Percentiles rank a stretch among this genome's conserved stretches.
Evolutionary conservation across 2,888 invertebrate genomes (phyloP).

Genomic region (Pheosia tremula): DNA sequence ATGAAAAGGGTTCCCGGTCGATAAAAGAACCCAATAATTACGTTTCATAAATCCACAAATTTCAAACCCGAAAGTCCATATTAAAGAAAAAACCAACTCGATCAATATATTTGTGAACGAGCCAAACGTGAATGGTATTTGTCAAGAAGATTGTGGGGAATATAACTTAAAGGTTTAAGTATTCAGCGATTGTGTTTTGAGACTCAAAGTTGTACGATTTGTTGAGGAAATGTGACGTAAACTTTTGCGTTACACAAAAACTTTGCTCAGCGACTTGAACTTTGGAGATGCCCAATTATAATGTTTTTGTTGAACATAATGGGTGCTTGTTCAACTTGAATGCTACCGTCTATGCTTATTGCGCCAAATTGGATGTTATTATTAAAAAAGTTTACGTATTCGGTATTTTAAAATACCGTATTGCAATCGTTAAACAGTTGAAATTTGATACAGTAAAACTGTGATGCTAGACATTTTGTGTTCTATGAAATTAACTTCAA

Average conservation of each 20-base stretch:
- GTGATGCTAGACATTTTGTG: slow-evolving; percentile 13
- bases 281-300: slow-evolving; percentile 52
- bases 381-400: background rate
- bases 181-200: slow-evolving; percentile 12
- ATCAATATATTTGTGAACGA: slow-evolving; percentile 38
- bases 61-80: slow-evolving; percentile 35
- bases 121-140: slow-evolving; percentile 27
- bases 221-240: slow-evolving; percentile 19
- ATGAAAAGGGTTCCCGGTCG: slow-evolving; percentile 42
- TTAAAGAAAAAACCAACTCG: slow-evolving; percentile 28
- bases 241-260: slow-evolving; percentile 27
- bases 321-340: slow-evolving; percentile 44
- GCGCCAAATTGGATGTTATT: slow-evolving; percentile 13
- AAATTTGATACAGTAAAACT: background rate
- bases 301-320: slow-evolving; percentile 41
- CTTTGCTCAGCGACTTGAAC: slow-evolving; percentile 16
- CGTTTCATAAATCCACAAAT: slow-evolving; percentile 63
- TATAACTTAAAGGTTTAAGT: slow-evolving; percentile 31
- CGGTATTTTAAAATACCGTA: background rate
- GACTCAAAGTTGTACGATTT: slow-evolving; percentile 14
- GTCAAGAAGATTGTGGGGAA: slow-evolving; percentile 25
- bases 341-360: slow-evolving; percentile 20
- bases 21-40: slow-evolving; percentile 67
- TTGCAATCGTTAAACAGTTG: background rate
- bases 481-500: slow-evolving; percentile 21